Evolutionary conservation across 2,797 vertebrate genomes (phyloP).

Genomic region (Tangara arthus): DNA sequence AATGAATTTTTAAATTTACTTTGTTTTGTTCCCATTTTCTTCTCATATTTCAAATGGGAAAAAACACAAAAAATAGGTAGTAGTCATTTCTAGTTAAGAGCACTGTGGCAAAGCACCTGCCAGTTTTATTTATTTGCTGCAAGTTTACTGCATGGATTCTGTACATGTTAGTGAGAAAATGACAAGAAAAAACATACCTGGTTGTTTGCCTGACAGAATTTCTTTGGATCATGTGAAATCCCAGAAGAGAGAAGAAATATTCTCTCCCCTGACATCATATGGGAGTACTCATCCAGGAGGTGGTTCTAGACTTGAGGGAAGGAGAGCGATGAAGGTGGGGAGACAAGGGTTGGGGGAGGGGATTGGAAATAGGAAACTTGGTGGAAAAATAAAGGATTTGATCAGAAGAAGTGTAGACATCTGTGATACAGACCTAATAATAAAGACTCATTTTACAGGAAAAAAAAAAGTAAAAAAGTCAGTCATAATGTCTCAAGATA

Average conservation of each 20-base stretch:
- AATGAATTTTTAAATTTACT: not conserved
- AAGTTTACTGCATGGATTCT: not conserved
- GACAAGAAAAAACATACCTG: not conserved
- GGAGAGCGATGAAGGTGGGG: not conserved
- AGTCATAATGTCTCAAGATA: not conserved
- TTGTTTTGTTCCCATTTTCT: not conserved
- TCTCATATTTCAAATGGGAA: not conserved
- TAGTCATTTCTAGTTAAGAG: not conserved
- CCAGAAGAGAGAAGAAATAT: not conserved
- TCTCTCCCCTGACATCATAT: not conserved
- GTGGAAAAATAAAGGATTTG: not conserved
- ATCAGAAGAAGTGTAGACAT: not conserved
- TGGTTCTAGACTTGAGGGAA: not conserved
- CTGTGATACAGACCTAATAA: not conserved
- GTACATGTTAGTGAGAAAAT: not conserved
- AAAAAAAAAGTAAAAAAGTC: not conserved
- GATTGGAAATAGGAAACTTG: not conserved
- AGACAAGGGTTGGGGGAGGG: rapidly evolving
- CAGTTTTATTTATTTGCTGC: not conserved
- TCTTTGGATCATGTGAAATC: not conserved
- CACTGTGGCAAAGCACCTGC: not conserved
- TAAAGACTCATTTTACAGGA: not conserved
- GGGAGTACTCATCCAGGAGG: not conserved
- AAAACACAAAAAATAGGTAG: not conserved
- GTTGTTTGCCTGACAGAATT: not conserved